Conservation (phyloP, 2,888 invertebrate genomes). For the Anodontia alba region DNA sequence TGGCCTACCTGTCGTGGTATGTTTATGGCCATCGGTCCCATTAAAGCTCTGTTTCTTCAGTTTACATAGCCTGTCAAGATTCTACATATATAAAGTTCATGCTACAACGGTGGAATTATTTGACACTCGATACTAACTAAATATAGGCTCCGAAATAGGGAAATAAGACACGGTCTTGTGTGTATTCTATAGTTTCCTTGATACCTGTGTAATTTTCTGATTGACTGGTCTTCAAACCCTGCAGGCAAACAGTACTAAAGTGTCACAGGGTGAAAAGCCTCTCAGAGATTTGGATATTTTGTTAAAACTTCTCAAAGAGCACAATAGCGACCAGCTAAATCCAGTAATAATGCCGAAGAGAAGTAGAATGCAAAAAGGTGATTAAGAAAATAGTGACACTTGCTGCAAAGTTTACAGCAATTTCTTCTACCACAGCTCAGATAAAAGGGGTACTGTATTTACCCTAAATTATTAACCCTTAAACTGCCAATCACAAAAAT, state of each 20-base stretch:
- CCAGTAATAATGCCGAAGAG: background rate
- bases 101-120: conserved; percentile 10
- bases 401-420: conserved; percentile 5
- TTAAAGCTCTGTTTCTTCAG: conserved; percentile 3
- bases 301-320: conserved; percentile 13
- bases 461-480: too few species aligned
- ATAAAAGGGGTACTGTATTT: too few species aligned
- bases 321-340: conserved; percentile 11
- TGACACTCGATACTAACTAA: conserved; percentile 16
- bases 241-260: conserved; percentile 1
- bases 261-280: conserved; percentile 18
- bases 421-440: too few species aligned
- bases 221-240: background rate
- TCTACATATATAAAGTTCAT: background rate
- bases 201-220: conserved; percentile 18
- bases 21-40: conserved; percentile 5
- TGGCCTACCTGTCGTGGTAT: conserved; percentile 4
- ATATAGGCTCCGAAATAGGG: conserved; percentile 15
- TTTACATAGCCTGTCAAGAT: conserved; percentile 11
- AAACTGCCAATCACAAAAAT: too few species aligned
- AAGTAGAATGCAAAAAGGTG: conserved; percentile 2
- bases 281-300: conserved; percentile 3
- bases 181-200: conserved; percentile 6
- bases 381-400: background rate
- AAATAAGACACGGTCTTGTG: background rate